These are phyloP conservation scores for Eulacestoma nigropectus DNA, from an alignment of 2,113 vertebrate genomes.

Conservation along the genomic window DNA sequence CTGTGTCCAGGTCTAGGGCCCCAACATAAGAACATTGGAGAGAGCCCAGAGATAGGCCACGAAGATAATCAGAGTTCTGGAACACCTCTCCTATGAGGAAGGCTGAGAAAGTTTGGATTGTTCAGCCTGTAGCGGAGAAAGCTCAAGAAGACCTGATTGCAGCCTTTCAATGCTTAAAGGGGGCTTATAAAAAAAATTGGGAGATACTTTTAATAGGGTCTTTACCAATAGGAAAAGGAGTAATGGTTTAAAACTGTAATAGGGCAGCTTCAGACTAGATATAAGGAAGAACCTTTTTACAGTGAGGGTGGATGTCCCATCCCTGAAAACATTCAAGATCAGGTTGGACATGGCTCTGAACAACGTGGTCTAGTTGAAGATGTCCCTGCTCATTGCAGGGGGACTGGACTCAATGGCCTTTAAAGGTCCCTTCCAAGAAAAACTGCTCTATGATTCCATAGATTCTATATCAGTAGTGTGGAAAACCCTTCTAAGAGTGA, in stretches of 20 bases:
- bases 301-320: background rate
- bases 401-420: background rate
- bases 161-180: background rate
- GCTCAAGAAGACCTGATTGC: accelerated
- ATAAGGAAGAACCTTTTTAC: background rate
- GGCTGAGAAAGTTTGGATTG: background rate
- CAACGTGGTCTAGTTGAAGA: background rate
- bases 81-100: background rate
- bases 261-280: background rate
- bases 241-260: background rate
- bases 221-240: accelerated
- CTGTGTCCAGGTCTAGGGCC: accelerated
- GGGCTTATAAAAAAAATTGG: background rate
- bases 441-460: background rate
- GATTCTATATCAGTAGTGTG: background rate
- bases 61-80: background rate
- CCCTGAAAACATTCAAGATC: background rate
- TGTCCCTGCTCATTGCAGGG: background rate
- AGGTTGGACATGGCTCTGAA: background rate
- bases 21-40: background rate
- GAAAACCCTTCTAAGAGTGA: background rate
- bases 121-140: background rate
- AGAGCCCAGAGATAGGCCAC: background rate
- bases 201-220: background rate
- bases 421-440: background rate